Conservation (phyloP, 2,797 vertebrate genomes). For the Cuculus canorus region DNA sequence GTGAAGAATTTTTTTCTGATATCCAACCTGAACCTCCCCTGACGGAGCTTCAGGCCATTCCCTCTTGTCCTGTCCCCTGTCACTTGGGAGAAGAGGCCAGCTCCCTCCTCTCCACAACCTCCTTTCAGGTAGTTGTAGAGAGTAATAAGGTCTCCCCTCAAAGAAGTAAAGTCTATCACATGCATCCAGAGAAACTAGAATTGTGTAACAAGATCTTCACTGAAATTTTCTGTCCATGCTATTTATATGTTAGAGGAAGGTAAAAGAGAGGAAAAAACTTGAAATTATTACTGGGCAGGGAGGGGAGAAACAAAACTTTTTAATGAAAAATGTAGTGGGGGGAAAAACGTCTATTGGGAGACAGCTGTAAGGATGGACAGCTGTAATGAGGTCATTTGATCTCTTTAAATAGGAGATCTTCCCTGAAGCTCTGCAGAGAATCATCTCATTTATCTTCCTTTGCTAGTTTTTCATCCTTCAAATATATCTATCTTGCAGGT, state of each 20-base stretch:
- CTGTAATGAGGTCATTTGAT: background rate
- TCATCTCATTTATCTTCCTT: background rate
- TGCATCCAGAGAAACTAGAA: background rate
- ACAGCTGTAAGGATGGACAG: background rate
- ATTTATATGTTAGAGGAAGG: background rate
- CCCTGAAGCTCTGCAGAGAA: background rate
- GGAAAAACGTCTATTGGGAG: background rate
- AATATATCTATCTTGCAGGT: background rate
- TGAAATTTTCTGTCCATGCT: background rate
- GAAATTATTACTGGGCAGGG: background rate
- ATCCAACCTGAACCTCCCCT: too few species aligned
- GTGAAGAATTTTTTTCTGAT: too few species aligned
- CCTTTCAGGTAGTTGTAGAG: too few species aligned
- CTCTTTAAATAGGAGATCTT: background rate
- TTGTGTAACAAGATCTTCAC: background rate
- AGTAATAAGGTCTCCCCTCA: too few species aligned
- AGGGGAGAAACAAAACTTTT: background rate
- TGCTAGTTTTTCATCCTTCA: background rate
- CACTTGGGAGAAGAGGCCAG: too few species aligned
- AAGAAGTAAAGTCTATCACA: background rate
- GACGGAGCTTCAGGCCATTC: too few species aligned
- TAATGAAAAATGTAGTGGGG: background rate
- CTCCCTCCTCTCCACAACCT: too few species aligned
- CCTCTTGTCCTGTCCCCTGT: too few species aligned
- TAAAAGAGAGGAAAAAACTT: background rate